A percentile compares a stretch with the other conserved stretches of the same genome.
These are phyloP conservation scores for Tachina lurida DNA, from an alignment of 2,888 invertebrate species.

Conservation along the genomic window DNA sequence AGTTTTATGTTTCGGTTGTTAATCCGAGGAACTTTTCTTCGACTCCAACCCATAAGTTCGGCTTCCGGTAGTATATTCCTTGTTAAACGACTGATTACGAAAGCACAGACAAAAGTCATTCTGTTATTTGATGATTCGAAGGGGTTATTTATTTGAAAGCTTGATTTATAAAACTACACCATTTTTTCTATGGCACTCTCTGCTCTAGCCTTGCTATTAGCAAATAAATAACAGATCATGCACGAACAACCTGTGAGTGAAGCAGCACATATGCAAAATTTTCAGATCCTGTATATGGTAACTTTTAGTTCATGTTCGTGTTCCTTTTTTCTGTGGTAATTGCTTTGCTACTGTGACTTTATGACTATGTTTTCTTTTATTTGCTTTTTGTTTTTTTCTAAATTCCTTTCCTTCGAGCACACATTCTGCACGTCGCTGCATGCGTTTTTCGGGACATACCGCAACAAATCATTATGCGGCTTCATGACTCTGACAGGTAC, in stretches of 20 bases:
- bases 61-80: too few relatives aligned
- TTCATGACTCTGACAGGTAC: constrained; percentile 72
- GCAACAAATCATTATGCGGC: constrained; percentile 69
- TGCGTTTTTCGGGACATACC: constrained; percentile 55
- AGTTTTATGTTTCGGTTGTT: too few relatives aligned
- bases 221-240: neutral
- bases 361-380: constrained; percentile 69
- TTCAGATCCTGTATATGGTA: constrained; percentile 41
- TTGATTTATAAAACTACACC: too few relatives aligned
- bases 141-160: too few relatives aligned
- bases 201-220: too few relatives aligned
- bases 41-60: too few relatives aligned
- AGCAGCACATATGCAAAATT: constrained; percentile 21
- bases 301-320: constrained; percentile 17
- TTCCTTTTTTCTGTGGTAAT: constrained; percentile 64
- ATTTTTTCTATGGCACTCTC: too few relatives aligned
- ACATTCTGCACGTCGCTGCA: constrained; percentile 1
- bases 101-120: too few relatives aligned
- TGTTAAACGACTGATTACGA: too few relatives aligned
- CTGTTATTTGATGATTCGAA: too few relatives aligned
- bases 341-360: constrained; percentile 73
- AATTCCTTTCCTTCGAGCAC: constrained; percentile 34
- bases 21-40: too few relatives aligned
- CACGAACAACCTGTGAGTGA: neutral
- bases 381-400: constrained; percentile 26